These are phyloP conservation scores for Pomatostomus ruficeps DNA, from an alignment of 2,113 vertebrate species.

Conservation along the genomic window DNA sequence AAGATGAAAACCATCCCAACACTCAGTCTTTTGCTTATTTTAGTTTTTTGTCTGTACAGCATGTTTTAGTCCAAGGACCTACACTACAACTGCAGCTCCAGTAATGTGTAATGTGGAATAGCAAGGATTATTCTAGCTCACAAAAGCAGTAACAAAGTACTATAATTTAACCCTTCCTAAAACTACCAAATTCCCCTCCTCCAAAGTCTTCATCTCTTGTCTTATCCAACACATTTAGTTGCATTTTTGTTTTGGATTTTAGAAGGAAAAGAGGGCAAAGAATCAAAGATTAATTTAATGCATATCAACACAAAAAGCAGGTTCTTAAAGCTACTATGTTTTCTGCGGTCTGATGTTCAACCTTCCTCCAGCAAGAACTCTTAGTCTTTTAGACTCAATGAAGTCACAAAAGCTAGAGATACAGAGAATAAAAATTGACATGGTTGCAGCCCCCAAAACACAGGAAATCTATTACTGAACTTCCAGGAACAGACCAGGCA, in stretches of 20 bases:
- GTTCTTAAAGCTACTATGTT: neutral
- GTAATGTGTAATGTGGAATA: neutral
- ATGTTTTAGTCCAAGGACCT: neutral
- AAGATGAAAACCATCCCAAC: neutral
- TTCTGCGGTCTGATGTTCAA: neutral
- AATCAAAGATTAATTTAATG: neutral
- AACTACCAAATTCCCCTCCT: neutral
- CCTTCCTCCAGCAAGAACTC: neutral
- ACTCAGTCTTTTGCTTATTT: neutral
- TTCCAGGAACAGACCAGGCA: neutral
- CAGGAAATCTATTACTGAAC: neutral
- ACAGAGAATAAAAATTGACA: neutral
- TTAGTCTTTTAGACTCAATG: neutral
- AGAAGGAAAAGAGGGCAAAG: neutral
- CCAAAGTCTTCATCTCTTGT: rapidly evolving
- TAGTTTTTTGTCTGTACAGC: neutral
- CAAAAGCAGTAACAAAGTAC: neutral
- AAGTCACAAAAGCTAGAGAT: neutral
- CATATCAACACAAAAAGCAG: neutral
- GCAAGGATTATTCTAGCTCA: neutral
- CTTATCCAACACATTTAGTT: neutral
- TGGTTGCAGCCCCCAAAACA: neutral
- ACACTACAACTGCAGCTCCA: neutral
- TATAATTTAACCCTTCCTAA: neutral
- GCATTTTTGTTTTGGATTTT: neutral